A percentile compares a stretch with the other conserved stretches of the same genome.
These are phyloP conservation scores for Epizoanthus scotinus DNA, from an alignment of 92 coral and sea anemone genomes.

Conservation along the genomic window DNA sequence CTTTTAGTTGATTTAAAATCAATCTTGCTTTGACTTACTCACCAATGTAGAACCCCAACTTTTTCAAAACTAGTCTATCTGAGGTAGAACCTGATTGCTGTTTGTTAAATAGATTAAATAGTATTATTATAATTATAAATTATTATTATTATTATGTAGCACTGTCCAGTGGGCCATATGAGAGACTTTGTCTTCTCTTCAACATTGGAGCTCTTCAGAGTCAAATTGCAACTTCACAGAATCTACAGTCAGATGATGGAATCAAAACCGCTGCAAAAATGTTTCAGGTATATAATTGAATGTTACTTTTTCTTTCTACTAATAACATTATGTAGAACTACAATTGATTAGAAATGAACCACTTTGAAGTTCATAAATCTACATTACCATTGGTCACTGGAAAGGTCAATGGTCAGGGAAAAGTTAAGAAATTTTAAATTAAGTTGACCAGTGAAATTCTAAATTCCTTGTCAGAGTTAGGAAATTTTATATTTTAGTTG, in stretches of 20 bases:
- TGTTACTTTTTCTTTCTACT: not conserved
- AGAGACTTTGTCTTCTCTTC: slow-evolving; percentile 83
- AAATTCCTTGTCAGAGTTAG: no score
- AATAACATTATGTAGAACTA: not conserved
- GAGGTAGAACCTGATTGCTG: no score
- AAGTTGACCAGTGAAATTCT: no score
- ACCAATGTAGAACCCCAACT: no score
- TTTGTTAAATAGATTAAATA: not conserved
- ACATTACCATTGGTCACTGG: not conserved
- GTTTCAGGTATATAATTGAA: slow-evolving; percentile 75
- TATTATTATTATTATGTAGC: slow-evolving; percentile 37
- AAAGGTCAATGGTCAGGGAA: no score
- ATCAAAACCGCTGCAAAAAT: slow-evolving; percentile 92
- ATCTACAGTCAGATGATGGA: slow-evolving; percentile 95
- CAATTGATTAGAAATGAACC: not conserved
- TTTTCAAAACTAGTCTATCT: no score
- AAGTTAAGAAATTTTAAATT: no score
- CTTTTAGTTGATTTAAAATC: no score
- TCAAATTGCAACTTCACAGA: slow-evolving; percentile 94
- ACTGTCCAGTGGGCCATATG: slow-evolving; percentile 82
- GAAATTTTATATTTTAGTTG: no score
- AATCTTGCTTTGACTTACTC: no score
- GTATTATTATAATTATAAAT: not conserved
- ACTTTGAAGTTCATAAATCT: not conserved
- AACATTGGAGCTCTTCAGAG: slow-evolving; percentile 94